Evolutionary conservation across 2,797 vertebrate species (phyloP), one percentile per base, ranked within the genome.

Genomic region (Coranthus polyacanthus): DNA sequence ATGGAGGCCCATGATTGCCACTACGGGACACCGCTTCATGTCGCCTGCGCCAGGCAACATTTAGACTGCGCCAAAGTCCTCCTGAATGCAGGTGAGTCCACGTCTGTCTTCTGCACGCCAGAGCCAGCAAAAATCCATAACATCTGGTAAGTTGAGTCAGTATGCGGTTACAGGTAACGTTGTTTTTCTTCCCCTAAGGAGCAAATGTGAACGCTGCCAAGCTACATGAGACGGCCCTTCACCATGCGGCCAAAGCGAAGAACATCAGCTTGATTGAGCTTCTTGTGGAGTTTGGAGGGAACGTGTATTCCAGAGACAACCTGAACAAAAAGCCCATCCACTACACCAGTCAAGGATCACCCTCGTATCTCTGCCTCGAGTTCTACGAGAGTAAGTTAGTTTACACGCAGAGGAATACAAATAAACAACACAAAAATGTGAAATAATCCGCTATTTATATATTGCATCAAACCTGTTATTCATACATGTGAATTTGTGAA

Each of bases 121-220:
- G 13, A 51, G 34, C 54, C 41, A n/a, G n/a, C n/a, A n/a, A n/a
- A n/a, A n/a, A n/a, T n/a, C n/a, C n/a, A n/a, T 8, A 9, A 9
- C n/a, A 42, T 16, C n/a, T 6, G 2, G 8, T 26, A 26, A n/a
- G n/a, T 6, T 26, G 24, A 26, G 24, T 26, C n/a, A n/a, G n/a
- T n/a, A n/a, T n/a, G n/a, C n/a, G n/a, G 29, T 4, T 9, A 39
- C 24, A 6, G 3, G 21, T 9, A 24, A 26, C 15, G 10, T 54
- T 32, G 0, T 51, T 37, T 50, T 36, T 53, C 8, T 62, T 32
- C 11, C 4, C 15, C 11, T 6, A 79, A 98, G 98, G 98, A 29
- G 97, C 97, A 47, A 98, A 96, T 0, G 97, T 98, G 61, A 99
- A 98, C 0, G 96, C 96, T 0, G 94, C 96, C 2, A 97, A 97